phyloP scores from a whole-genome alignment of 1,140 invertebrate species.

The Cheumatopsyche charites region DNA sequence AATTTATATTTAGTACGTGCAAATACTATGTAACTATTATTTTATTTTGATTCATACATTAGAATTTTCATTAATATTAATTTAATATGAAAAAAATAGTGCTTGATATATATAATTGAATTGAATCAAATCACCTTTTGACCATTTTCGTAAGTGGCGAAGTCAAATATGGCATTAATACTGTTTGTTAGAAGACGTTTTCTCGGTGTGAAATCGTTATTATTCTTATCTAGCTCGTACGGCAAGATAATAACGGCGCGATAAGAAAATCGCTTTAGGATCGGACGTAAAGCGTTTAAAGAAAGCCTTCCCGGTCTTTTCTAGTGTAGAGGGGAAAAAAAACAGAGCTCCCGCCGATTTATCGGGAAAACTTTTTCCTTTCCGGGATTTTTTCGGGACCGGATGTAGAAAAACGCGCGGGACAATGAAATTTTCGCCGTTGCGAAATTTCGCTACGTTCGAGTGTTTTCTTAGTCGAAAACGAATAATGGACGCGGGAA shows the following conservation, averaged over 20 bases:
- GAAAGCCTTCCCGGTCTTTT: background rate
- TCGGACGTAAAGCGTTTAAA: conserved; percentile 38
- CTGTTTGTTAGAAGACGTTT: too few species aligned
- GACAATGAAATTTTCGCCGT: conserved; percentile 26
- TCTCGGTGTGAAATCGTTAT: too few species aligned
- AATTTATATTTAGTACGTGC: too few species aligned
- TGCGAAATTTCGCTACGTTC: background rate
- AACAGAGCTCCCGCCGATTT: conserved; percentile 21
- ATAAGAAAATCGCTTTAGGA: conserved; percentile 38
- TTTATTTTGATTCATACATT: too few species aligned
- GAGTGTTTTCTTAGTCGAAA: background rate
- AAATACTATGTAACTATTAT: too few species aligned
- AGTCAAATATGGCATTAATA: too few species aligned
- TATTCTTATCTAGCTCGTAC: conserved; percentile 9
- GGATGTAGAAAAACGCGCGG: background rate
- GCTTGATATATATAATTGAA: too few species aligned
- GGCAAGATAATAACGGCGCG: conserved; percentile 35
- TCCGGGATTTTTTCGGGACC: background rate
- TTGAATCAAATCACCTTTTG: too few species aligned
- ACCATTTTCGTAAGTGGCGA: too few species aligned
- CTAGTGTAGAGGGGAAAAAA: background rate
- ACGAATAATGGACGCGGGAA: background rate
- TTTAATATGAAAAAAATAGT: too few species aligned
- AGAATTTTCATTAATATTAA: too few species aligned
- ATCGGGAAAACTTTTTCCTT: conserved; percentile 29